phyloP scores from a whole-genome alignment of 2,113 vertebrate genomes.

The Blennius ocellaris region DNA sequence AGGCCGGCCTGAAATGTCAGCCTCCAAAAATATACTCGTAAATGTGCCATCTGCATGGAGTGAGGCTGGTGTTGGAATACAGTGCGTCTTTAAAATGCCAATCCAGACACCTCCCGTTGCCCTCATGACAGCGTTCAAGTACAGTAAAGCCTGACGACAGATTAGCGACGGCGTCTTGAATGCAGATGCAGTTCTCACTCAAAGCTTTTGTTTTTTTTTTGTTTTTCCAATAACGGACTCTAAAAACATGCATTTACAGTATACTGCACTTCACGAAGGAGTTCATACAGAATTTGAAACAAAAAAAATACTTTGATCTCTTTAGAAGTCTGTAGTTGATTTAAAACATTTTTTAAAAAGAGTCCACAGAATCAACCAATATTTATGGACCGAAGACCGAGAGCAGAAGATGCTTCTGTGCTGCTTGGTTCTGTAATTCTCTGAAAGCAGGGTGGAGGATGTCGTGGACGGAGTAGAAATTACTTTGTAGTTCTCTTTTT shows the following conservation, averaged over 20 bases:
- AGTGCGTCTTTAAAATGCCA: slow-evolving; percentile 12
- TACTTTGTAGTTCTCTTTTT: too few species aligned
- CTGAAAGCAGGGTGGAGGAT: too few species aligned
- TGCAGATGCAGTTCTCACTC: neutral
- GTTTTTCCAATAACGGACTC: neutral
- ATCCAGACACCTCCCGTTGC: slow-evolving; percentile 27
- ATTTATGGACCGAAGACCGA: too few species aligned
- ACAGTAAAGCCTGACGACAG: slow-evolving; percentile 13
- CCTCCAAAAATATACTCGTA: neutral
- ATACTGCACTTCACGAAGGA: neutral
- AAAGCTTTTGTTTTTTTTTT: neutral
- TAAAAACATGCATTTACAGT: too few species aligned
- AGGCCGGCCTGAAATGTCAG: neutral
- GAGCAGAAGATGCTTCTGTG: too few species aligned
- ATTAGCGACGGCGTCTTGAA: slow-evolving; percentile 1
- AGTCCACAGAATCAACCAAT: too few species aligned
- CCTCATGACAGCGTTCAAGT: slow-evolving; percentile 2
- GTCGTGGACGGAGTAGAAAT: too few species aligned
- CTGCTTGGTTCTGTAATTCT: too few species aligned
- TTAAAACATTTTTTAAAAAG: too few species aligned
- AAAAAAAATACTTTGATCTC: too few species aligned
- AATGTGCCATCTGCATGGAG: neutral
- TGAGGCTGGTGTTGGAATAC: neutral
- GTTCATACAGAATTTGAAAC: neutral
- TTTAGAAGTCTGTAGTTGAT: too few species aligned